phyloP scores from a whole-genome alignment of 2,888 invertebrate species.

The Cephus runcator region DNA sequence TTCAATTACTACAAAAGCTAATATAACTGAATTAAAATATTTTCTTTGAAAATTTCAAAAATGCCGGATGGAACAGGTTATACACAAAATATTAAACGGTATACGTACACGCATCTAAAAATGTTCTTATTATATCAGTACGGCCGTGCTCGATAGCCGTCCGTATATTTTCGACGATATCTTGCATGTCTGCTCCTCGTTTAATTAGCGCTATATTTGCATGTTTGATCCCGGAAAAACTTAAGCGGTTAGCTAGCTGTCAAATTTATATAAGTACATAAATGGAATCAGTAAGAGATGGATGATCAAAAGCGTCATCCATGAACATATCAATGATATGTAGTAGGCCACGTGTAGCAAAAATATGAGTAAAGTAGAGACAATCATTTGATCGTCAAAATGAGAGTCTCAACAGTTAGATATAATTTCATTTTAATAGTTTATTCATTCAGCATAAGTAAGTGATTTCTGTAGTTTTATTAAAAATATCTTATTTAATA shows the following conservation, averaged over 20 bases:
- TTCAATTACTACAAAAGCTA: neutral
- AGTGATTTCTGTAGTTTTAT: neutral
- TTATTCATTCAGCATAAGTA: neutral
- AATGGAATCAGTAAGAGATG: neutral
- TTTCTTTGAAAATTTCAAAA: conserved; percentile 8
- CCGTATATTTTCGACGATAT: conserved; percentile 67
- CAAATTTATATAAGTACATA: neutral
- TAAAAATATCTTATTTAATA: neutral
- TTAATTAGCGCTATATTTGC: neutral
- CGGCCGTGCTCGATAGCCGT: conserved; percentile 69
- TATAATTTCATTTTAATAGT: neutral
- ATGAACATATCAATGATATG: neutral
- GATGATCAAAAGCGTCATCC: neutral
- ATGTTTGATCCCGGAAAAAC: neutral
- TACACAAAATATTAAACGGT: conserved; percentile 11
- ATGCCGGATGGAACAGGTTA: conserved; percentile 31
- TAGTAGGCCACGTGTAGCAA: neutral
- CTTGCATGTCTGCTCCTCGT: conserved; percentile 56
- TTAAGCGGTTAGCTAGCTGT: neutral
- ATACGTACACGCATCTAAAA: conserved; percentile 69
- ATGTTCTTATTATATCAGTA: conserved; percentile 69
- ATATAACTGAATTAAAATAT: conserved; percentile 3
- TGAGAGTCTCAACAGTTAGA: neutral
- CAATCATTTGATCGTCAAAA: neutral
- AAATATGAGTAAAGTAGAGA: neutral